phyloP scores from a whole-genome alignment of 2,113 vertebrate species.

The Corvus moneduloides region DNA sequence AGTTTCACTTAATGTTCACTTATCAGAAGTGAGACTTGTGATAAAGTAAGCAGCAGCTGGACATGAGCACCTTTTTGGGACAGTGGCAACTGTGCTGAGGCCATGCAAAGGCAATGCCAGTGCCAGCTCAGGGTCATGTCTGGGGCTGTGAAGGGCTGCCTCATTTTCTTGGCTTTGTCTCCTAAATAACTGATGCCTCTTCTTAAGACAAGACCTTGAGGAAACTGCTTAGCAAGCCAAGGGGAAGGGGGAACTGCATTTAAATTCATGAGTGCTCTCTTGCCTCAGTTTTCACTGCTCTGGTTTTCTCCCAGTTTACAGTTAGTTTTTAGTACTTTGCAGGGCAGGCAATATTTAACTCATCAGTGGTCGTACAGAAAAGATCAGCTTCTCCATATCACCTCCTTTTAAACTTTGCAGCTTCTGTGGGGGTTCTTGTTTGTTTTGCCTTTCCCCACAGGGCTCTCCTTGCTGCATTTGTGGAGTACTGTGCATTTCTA shows the following conservation, averaged over 20 bases:
- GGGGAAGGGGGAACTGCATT: neutral
- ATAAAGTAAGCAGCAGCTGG: neutral
- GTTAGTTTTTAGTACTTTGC: neutral
- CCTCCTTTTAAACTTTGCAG: neutral
- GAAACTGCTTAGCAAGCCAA: neutral
- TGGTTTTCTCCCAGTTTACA: neutral
- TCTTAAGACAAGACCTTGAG: neutral
- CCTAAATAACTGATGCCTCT: neutral
- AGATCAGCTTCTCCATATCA: neutral
- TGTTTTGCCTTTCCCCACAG: neutral
- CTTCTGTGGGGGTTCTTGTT: neutral
- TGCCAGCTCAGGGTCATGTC: neutral
- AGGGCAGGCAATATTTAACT: neutral
- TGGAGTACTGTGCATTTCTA: neutral
- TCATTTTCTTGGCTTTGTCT: neutral
- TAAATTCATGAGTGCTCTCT: neutral
- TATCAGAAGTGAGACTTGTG: neutral
- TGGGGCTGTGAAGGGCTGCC: neutral
- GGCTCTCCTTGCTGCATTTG: neutral
- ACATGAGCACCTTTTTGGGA: neutral
- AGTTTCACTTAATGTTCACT: neutral
- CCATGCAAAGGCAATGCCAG: neutral
- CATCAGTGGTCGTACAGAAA: fast-evolving
- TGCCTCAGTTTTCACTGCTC: neutral
- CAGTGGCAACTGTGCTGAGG: neutral